Evolutionary conservation across 2,888 invertebrate species (phyloP).

Genomic region (Odontocerum albicorne): DNA sequence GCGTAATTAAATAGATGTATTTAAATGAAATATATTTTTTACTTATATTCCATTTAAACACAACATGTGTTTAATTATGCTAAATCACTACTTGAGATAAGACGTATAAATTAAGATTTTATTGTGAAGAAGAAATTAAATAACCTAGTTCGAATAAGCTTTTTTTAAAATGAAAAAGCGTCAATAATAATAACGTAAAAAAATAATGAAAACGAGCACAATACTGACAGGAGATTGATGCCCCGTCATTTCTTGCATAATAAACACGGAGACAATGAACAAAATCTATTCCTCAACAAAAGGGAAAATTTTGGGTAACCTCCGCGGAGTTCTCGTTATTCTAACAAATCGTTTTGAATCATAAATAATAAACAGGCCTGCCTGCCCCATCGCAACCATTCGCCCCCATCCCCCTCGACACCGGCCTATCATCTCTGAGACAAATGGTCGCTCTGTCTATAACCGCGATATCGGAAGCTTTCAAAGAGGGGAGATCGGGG

Average conservation of each 20-base stretch:
- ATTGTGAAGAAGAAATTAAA: no score
- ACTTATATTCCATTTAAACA: no score
- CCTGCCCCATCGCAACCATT: conserved; percentile 1
- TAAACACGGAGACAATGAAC: conserved; percentile 21
- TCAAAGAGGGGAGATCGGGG: conserved; percentile 4
- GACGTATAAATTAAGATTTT: no score
- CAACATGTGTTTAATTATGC: no score
- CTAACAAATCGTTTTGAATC: conserved; percentile 27
- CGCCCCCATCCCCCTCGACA: not conserved
- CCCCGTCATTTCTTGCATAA: conserved; percentile 21
- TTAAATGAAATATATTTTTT: no score
- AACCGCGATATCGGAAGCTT: conserved; percentile 8
- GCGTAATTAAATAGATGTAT: no score
- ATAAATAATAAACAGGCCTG: conserved; percentile 23
- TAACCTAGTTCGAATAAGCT: no score
- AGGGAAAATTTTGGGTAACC: conserved; percentile 12
- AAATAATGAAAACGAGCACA: not conserved
- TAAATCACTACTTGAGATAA: no score
- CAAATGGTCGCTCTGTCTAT: conserved; percentile 12
- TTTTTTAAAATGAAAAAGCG: no score
- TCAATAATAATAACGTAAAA: no score
- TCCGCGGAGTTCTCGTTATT: conserved; percentile 7
- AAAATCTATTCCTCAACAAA: conserved; percentile 16
- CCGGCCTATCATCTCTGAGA: conserved; percentile 10
- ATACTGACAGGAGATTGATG: conserved; percentile 19